Evolutionary conservation across 1,140 invertebrate species (phyloP).

Genomic region (Metaphire vulgaris): DNA sequence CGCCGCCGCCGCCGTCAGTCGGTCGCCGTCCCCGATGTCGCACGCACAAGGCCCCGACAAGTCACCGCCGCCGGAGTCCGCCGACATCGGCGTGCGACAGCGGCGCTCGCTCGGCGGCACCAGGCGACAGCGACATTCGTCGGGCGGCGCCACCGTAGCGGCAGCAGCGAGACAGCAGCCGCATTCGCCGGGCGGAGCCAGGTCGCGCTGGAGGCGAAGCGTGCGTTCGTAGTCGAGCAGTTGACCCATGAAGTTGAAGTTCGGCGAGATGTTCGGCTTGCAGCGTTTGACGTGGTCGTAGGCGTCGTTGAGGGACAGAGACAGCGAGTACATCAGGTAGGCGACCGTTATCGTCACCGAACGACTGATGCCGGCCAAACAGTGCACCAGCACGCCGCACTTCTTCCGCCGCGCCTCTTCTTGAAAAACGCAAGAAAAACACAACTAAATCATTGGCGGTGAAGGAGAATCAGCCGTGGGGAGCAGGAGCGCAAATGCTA

Average conservation of each 20-base stretch:
- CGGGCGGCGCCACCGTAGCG: not conserved
- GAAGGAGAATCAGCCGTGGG: too few species aligned
- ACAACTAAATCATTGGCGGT: too few species aligned
- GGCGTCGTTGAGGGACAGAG: constrained; percentile 79
- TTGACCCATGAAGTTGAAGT: constrained; percentile 97
- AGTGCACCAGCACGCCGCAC: constrained; percentile 53
- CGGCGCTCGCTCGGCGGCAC: not conserved
- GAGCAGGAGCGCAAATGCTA: too few species aligned
- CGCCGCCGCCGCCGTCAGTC: not conserved
- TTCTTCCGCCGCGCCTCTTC: constrained; percentile 81
- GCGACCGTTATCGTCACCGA: constrained; percentile 52
- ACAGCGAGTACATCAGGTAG: constrained; percentile 57
- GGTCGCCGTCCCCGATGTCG: too few species aligned
- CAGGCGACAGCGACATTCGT: not conserved
- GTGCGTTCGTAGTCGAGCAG: constrained; percentile 69
- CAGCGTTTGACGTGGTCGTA: constrained; percentile 83
- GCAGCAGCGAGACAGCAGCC: too few species aligned
- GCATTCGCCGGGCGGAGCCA: too few species aligned
- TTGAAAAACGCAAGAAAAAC: too few species aligned
- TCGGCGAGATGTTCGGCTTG: constrained; percentile 88
- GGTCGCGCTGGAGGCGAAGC: not conserved
- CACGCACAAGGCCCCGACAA: not conserved
- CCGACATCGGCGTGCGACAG: not conserved
- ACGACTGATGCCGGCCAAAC: constrained; percentile 49
- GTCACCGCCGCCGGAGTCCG: not conserved